phyloP scores from a whole-genome alignment of 1,140 invertebrate species.

The Micrasema longulum region DNA sequence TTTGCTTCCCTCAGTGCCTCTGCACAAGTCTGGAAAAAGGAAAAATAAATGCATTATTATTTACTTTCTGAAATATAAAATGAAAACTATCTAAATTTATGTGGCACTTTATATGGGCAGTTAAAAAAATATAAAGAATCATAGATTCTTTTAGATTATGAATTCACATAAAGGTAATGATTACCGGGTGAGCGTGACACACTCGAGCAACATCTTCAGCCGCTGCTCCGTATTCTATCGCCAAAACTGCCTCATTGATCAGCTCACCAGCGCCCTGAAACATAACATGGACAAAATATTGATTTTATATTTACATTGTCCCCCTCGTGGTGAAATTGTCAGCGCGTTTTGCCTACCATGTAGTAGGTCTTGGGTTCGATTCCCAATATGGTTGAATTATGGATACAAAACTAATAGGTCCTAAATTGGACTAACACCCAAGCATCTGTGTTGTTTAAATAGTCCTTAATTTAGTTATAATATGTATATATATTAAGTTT shows the following conservation, averaged over 20 bases:
- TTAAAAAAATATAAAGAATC: not conserved
- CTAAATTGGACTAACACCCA: too few species aligned
- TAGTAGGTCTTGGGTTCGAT: too few species aligned
- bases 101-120: too few species aligned
- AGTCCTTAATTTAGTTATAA: too few species aligned
- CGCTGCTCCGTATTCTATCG: constrained; percentile 99
- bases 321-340: too few species aligned
- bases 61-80: not conserved
- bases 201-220: constrained; percentile 98
- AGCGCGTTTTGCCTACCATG: too few species aligned
- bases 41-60: constrained; percentile 30
- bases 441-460: too few species aligned
- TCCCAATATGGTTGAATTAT: too few species aligned
- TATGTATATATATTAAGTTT: too few species aligned
- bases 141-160: not conserved
- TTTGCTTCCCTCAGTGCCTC: constrained; percentile 98
- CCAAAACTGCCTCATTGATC: constrained; percentile 96
- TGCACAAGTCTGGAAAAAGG: constrained; percentile 85
- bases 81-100: not conserved
- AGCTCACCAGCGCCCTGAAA: constrained; percentile 89
- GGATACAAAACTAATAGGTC: too few species aligned
- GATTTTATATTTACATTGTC: too few species aligned
- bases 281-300: too few species aligned
- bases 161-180: constrained; percentile 61
- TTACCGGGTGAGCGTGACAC: constrained; percentile 98